phyloP scores from a whole-genome alignment of 2,113 vertebrate genomes.

The Motacilla alba region DNA sequence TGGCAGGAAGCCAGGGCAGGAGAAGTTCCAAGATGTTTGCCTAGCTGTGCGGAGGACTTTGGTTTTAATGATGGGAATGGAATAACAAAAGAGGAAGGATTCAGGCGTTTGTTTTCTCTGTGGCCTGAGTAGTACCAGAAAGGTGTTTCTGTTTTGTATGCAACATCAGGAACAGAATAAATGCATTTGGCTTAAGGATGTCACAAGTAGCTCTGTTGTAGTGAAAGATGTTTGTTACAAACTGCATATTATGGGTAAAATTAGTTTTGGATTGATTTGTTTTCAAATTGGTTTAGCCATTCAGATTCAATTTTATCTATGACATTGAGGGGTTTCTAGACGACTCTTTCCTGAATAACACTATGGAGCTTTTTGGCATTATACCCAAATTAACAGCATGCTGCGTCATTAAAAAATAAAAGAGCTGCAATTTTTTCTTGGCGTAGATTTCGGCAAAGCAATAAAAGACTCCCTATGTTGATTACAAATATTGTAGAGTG shows the following conservation, averaged over 20 bases:
- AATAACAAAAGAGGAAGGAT: background rate
- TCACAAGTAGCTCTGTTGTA: background rate
- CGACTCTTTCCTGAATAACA: background rate
- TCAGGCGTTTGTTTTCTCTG: background rate
- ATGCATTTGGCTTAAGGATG: background rate
- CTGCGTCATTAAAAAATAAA: conserved; percentile 18
- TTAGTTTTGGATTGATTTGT: conserved; percentile 13
- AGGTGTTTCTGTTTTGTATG: background rate
- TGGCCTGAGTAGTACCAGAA: background rate
- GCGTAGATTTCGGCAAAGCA: background rate
- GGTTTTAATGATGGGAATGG: background rate
- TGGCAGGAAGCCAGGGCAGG: background rate
- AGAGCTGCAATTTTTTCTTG: conserved; percentile 44
- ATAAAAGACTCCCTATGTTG: conserved; percentile 31
- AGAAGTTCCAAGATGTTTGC: background rate
- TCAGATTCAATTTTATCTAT: conserved; percentile 30
- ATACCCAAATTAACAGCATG: conserved; percentile 18
- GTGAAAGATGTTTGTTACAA: background rate
- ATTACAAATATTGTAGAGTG: conserved; percentile 25
- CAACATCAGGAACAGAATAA: background rate
- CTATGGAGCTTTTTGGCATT: background rate
- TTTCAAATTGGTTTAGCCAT: conserved; percentile 25
- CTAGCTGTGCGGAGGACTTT: background rate
- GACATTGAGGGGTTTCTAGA: conserved; percentile 3
- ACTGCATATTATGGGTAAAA: background rate